These are phyloP conservation scores for Capitulum mitella DNA, from an alignment of 2,888 invertebrate genomes.

Conservation along the genomic window DNA sequence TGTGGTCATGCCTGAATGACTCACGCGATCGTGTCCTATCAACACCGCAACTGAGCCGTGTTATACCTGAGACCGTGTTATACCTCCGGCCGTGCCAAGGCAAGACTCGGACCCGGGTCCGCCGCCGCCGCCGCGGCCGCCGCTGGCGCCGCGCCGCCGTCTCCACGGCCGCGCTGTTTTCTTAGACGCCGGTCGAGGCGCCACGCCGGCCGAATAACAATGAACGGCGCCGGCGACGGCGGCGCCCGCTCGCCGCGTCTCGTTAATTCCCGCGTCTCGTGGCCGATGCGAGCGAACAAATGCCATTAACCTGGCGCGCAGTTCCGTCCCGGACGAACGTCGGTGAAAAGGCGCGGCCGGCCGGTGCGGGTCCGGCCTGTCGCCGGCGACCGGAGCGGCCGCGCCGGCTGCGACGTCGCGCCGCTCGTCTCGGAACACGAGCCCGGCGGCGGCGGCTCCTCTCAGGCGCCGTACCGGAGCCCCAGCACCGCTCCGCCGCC, in stretches of 20 bases:
- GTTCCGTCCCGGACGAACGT: not conserved
- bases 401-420: not conserved
- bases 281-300: not conserved
- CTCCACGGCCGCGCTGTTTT: not conserved
- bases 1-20: no score
- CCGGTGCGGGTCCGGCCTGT: not conserved
- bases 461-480: no score
- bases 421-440: no score
- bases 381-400: not conserved
- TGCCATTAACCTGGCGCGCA: not conserved
- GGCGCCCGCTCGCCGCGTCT: not conserved
- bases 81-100: no score
- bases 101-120: no score
- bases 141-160: not conserved
- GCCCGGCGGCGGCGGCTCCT: no score
- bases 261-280: not conserved
- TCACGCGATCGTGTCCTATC: no score
- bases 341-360: not conserved
- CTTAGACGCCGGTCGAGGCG: not conserved
- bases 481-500: no score
- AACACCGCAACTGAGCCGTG: no score
- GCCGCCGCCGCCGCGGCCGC: no score
- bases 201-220: not conserved
- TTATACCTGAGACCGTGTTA: no score
- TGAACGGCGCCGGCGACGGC: not conserved